Evolutionary conservation across 2,113 vertebrate genomes (phyloP).

Genomic region (human (Homo sapiens)): GRCh38 chr18:74612501-74613000

Average conservation of each 20-base stretch:
- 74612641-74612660: not conserved
- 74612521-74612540: not conserved
- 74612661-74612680: not conserved
- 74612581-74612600: not conserved
- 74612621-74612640: not conserved
- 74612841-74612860: not conserved
- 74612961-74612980: not conserved
- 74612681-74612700: not conserved
- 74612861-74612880: not conserved
- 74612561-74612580: too few relatives aligned
- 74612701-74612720: not conserved
- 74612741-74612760: too few relatives aligned
- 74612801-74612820: too few relatives aligned
- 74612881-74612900: not conserved
- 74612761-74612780: not conserved
- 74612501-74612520: not conserved
- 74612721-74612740: accelerated
- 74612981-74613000: not conserved
- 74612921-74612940: not conserved
- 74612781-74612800: not conserved
- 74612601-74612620: not conserved
- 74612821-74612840: not conserved
- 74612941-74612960: not conserved
- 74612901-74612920: not conserved
- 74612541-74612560: not conserved